A percentile compares a stretch with the other conserved stretches of the same genome.
These are phyloP conservation scores for Papilio gigon DNA, from an alignment of 2,888 invertebrate genomes.

Conservation along the genomic window DNA sequence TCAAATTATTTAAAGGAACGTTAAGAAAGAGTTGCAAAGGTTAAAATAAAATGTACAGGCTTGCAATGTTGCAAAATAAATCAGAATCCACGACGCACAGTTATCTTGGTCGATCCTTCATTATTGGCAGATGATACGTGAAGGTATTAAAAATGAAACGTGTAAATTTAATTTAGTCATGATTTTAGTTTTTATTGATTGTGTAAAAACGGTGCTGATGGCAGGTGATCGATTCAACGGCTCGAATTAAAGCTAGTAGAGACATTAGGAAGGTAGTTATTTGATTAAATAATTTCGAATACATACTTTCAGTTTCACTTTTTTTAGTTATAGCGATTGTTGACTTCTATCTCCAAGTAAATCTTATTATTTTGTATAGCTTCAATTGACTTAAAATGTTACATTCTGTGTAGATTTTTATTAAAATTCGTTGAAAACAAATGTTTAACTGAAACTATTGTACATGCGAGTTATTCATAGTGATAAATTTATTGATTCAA, in stretches of 20 bases:
- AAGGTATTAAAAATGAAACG: conserved; percentile 8
- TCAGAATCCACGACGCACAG: conserved; percentile 6
- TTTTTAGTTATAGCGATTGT: too few species aligned
- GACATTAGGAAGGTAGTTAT: conserved; percentile 6
- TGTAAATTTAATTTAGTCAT: not conserved
- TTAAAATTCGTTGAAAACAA: too few species aligned
- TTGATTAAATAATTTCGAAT: not conserved
- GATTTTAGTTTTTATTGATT: conserved; percentile 26
- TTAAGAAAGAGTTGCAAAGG: conserved; percentile 23
- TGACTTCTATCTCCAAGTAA: too few species aligned
- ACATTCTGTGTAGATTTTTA: too few species aligned
- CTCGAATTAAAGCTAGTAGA: not conserved
- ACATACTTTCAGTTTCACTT: too few species aligned
- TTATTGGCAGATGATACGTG: conserved; percentile 18
- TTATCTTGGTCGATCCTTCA: conserved; percentile 11
- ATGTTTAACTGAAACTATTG: too few species aligned
- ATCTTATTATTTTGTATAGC: too few species aligned
- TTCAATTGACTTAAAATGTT: too few species aligned
- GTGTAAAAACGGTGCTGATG: conserved; percentile 10
- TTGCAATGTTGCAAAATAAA: conserved; percentile 33
- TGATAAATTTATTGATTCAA: not conserved
- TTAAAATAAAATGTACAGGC: conserved; percentile 20
- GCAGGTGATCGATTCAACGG: conserved; percentile 28
- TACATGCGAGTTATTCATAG: too few species aligned
- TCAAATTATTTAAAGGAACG: conserved; percentile 4